Evolutionary conservation across 2,888 invertebrate species (phyloP), one percentile per base, ranked within the genome.

Genomic region (Dysmachus trigonus): DNA sequence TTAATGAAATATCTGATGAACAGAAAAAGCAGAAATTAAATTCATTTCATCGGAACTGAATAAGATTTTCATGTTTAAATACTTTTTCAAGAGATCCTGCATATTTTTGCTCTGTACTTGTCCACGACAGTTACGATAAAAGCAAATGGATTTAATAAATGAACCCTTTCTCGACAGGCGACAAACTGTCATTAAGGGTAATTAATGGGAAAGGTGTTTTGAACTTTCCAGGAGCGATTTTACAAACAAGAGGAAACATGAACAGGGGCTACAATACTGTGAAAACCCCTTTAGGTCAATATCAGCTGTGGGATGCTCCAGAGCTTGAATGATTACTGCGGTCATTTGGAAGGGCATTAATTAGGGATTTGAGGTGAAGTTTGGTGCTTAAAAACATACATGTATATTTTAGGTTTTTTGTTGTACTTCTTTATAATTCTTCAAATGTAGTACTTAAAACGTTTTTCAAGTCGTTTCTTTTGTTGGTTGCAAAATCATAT

Each of bases 111-210:
- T 53, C 18, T 22, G 53, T 22, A 18, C 8, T 27, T 27, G 10
- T 2, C 7, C 1, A 10, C 47, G 47, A 10, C 62, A 62, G 6
- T 62, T 62, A 10, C 62, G 62, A 62, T 22, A 62, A 51, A 62
- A 62, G 27, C 27, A 62, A 62, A 62, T 62, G 18, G 27, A 5
- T 62, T 47, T 77, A 77, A 35, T 47, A 77, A 41, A 77, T 77
- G 47, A 35, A 77, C 41, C 47, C 18, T 77, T 27, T 41, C 38
- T 15, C 38, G 47, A 30, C 30, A 27, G 8, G 47, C 47, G 2
- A 77, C 15, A 77, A 77, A 30, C 47, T 77, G 47, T 77, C 77
- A 51, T 47, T 47, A 77, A 47, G 77, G 27, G 38, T 77, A 77
- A 77, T 47, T 77, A 77, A 77, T 77, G 77, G n/a, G 27, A 27